Conservation (phyloP, 1,140 invertebrate species). For the Drosophila ercepeae region DNA sequence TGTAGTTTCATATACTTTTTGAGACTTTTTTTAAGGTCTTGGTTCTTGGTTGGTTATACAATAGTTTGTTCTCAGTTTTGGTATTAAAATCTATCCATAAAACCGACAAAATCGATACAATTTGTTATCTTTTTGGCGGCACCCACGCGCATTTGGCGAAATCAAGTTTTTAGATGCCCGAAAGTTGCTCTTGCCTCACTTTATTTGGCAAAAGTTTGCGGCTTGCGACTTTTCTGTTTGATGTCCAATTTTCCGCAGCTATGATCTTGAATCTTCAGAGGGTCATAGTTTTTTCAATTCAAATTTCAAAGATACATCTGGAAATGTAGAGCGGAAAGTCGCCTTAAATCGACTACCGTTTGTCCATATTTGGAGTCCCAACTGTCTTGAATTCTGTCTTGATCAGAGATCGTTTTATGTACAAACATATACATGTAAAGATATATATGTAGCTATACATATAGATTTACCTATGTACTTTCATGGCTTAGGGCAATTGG, state of each 20-base stretch:
- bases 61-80: conserved; percentile 20
- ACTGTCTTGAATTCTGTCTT: conserved; percentile 21
- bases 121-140: conserved; percentile 14
- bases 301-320: no score
- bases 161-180: conserved; percentile 47
- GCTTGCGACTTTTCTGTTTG: no score
- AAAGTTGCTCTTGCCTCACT: conserved; percentile 22
- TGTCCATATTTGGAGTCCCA: conserved; percentile 42
- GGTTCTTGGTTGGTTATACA: no score
- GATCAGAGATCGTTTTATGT: conserved; percentile 45
- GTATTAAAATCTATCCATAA: conserved; percentile 2
- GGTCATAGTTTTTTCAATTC: no score
- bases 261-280: conserved; percentile 41
- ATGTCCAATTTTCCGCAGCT: background rate
- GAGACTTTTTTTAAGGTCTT: no score
- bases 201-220: conserved; percentile 48
- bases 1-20: no score
- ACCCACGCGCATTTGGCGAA: conserved; percentile 62
- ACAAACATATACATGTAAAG: background rate
- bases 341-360: no score
- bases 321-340: no score
- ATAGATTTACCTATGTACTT: no score
- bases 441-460: no score
- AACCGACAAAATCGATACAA: conserved; percentile 5
- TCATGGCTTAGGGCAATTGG: conserved; percentile 27